A percentile compares a stretch with the other conserved stretches of the same genome.
These are phyloP conservation scores for Cricetomys ansorgei DNA, from an alignment of 2,113 vertebrate genomes.

Conservation along the genomic window DNA sequence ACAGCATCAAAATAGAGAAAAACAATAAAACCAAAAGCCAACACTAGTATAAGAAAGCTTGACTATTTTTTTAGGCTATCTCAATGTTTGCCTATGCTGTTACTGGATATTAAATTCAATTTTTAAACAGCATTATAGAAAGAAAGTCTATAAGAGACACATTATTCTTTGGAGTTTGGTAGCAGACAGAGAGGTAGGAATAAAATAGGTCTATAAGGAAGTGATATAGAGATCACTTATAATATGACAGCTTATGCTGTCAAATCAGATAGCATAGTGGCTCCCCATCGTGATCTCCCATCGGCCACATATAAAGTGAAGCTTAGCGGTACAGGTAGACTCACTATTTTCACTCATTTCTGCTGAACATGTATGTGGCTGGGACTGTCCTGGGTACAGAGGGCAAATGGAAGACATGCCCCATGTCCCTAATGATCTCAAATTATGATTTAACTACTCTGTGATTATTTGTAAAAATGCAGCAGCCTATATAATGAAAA, in stretches of 20 bases:
- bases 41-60: background rate
- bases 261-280: background rate
- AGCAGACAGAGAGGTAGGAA: background rate
- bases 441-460: background rate
- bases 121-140: conserved; percentile 12
- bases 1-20: background rate
- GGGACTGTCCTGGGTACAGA: background rate
- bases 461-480: conserved; percentile 14
- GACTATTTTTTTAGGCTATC: background rate
- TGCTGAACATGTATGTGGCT: background rate
- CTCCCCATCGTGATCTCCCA: no score
- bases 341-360: background rate
- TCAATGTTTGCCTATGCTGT: background rate
- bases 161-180: background rate
- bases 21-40: background rate
- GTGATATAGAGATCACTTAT: background rate
- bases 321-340: background rate
- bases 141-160: background rate
- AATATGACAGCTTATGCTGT: background rate
- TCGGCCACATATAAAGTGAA: background rate
- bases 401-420: background rate
- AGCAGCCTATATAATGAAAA: background rate
- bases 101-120: background rate
- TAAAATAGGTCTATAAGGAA: background rate
- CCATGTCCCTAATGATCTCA: conserved; percentile 17